Evolutionary conservation across 2,113 vertebrate species (phyloP).

Genomic region (Ictidomys tridecemlineatus): DNA sequence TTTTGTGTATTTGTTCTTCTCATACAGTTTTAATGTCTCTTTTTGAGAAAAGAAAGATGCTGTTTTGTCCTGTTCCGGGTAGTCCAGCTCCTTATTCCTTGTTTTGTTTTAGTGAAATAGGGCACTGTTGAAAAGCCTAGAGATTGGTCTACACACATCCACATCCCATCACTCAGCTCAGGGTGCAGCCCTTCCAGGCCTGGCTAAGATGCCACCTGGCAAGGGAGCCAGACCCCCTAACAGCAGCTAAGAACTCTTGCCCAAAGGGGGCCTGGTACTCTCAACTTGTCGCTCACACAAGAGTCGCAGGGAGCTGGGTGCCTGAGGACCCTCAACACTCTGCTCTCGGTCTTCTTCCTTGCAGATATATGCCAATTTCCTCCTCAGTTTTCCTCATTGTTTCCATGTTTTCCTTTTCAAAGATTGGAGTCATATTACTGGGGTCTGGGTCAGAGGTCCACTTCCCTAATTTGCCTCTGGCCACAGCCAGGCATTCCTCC

Average conservation of each 20-base stretch:
- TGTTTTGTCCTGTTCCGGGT: neutral
- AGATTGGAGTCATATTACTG: fast-evolving
- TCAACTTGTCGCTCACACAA: fast-evolving
- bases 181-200: no score
- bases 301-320: neutral
- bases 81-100: neutral
- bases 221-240: neutral
- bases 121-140: neutral
- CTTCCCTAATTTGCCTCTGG: no score
- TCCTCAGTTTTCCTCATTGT: fast-evolving
- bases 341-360: neutral
- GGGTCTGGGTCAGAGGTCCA: neutral
- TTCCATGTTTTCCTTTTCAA: neutral
- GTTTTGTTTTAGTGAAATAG: neutral
- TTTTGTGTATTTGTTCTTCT: neutral
- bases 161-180: neutral
- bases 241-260: neutral
- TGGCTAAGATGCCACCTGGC: neutral
- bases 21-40: neutral
- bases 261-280: neutral
- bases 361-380: no score
- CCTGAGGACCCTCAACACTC: fast-evolving
- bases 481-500: fast-evolving
- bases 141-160: neutral
- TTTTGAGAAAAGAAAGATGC: neutral